phyloP scores from a whole-genome alignment of 2,888 invertebrate genomes.

The Sarcophaga caerulescens region DNA sequence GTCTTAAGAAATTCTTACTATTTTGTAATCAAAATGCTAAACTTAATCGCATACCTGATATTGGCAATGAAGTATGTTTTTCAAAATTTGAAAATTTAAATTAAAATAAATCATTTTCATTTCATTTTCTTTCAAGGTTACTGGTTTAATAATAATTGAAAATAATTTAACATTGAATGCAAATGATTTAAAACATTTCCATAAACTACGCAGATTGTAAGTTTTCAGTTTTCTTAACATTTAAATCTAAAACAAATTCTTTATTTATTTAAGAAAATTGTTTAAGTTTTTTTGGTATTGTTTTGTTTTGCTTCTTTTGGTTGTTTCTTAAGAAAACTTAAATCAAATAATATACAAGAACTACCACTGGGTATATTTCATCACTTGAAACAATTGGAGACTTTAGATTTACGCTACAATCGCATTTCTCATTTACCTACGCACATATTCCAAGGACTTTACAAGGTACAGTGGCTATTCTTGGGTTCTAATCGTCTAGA shows the following conservation, averaged over 20 bases:
- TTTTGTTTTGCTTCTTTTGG: background rate
- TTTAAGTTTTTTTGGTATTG: background rate
- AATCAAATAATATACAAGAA: conserved; percentile 79
- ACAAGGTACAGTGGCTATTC: conserved; percentile 81
- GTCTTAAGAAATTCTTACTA: conserved; percentile 73
- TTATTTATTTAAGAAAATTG: background rate
- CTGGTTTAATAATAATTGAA: conserved; percentile 76
- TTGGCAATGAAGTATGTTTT: conserved; percentile 74
- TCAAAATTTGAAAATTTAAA: background rate
- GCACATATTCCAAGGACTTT: conserved; percentile 81
- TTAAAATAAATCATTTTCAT: background rate
- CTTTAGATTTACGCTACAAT: conserved; percentile 77
- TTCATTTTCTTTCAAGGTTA: conserved; percentile 71
- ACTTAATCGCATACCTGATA: conserved; percentile 72
- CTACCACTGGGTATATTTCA: conserved; percentile 76
- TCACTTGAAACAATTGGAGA: conserved; percentile 74
- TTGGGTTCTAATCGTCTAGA: conserved; percentile 81
- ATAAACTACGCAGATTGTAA: conserved; percentile 75
- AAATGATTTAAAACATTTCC: conserved; percentile 73
- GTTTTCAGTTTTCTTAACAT: conserved; percentile 64
- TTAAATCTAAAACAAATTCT: background rate
- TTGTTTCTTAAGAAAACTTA: conserved; percentile 74
- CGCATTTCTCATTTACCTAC: conserved; percentile 76
- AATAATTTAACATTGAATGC: conserved; percentile 77
- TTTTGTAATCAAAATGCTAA: conserved; percentile 75